Base-by-base conservation (phyloP, 2,888 invertebrate genomes). In the Synergus umbraculus region DNA sequence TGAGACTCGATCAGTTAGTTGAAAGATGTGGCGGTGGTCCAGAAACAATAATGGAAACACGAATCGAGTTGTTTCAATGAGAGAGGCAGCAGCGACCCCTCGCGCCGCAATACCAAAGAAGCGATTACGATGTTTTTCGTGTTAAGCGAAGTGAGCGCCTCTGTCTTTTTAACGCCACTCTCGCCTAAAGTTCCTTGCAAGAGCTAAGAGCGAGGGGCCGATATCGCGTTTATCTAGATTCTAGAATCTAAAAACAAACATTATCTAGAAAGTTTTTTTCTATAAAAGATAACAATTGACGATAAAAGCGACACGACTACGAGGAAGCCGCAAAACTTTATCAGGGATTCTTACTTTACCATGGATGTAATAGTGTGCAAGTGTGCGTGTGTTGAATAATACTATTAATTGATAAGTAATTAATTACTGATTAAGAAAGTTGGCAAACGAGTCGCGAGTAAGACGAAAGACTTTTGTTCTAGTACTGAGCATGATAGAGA, bases 311-410 rank as follows among this genome's bases (percentile, higher is more conserved):
- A 78, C 73, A 78, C 46, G 78, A 79, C 78, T 78, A 46, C 77
- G 77, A 81, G 77, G 80, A 84, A 88, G 86, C 87, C 87, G 88
- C 87, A 87, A 88, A 88, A 89, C 89, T 88, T 88, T 88, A 88
- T 91, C 90, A 90, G 91, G 90, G 91, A 91, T 90, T 90, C 89
- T 89, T 90, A 90, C 87, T 90, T 91, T 89, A 90, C 87, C 90
- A 87, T 88, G 91, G 85, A 90, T 91, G 91, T 91, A 90, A 91
- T 89, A 87, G 86, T 88, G 91, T 89, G 91, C 91, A 90, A 90
- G 90, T 90, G 90, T 89, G 91, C 88, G 90, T 90, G 90, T 90
- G 90, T 90, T 89, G 87, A 90, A 87, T 89, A 89, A 89, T 89
- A 90, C 87, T 90, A 90, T 90, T 91, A 91, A 90, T 90, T 89